Conservation (phyloP, 2,113 vertebrate species). For the Fulica atra region DNA sequence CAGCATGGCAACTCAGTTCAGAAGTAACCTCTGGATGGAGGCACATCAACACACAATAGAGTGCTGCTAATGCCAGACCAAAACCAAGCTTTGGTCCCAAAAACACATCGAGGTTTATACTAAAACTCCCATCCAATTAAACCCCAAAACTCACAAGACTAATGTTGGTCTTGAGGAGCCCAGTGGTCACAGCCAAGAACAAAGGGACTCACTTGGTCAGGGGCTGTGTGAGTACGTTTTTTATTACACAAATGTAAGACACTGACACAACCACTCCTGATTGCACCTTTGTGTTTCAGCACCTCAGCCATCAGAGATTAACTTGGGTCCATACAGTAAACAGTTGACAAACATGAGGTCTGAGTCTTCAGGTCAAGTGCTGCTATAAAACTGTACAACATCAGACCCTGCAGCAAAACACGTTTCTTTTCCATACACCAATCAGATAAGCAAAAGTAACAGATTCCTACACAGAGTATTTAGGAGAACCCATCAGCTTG, state of each 20-base stretch:
- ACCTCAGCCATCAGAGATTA: neutral
- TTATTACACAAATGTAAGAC: neutral
- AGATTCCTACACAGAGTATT: neutral
- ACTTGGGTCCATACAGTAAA: neutral
- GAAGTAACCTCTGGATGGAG: neutral
- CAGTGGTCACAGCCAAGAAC: neutral
- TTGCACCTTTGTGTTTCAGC: too few relatives aligned
- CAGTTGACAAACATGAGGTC: neutral
- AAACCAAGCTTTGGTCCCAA: neutral
- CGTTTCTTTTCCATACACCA: neutral
- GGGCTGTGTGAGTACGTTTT: neutral
- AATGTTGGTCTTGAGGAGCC: neutral
- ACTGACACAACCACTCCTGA: neutral
- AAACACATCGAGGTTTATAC: neutral
- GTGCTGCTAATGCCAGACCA: neutral
- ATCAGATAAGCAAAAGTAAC: neutral
- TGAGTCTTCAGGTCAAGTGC: neutral
- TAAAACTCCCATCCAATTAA: neutral
- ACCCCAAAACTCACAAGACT: neutral
- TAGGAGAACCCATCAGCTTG: neutral
- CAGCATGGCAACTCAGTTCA: neutral
- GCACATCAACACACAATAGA: accelerated
- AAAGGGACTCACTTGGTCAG: neutral
- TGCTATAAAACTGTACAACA: neutral
- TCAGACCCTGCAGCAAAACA: neutral